These are phyloP conservation scores for Sialia sialis DNA, from an alignment of 2,113 vertebrate genomes.

Conservation along the genomic window DNA sequence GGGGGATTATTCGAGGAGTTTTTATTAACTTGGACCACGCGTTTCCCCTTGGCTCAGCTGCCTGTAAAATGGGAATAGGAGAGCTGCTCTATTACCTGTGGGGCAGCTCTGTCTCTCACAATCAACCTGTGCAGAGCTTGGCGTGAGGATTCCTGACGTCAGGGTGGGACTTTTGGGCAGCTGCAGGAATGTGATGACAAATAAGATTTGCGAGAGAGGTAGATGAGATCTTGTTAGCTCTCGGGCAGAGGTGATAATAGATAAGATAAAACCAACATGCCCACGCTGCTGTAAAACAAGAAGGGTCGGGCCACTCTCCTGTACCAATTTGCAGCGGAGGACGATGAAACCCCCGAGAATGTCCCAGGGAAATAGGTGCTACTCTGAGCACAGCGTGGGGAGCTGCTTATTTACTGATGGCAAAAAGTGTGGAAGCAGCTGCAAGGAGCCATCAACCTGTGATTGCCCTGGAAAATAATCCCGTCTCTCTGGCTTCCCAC, in stretches of 20 bases:
- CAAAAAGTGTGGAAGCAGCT: slow-evolving; percentile 50
- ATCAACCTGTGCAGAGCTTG: neutral
- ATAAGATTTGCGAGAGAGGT: neutral
- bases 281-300: neutral
- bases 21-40: neutral
- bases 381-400: neutral
- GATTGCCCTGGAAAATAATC: slow-evolving; percentile 67
- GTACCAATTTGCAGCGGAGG: slow-evolving; percentile 29
- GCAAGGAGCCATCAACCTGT: slow-evolving; percentile 45
- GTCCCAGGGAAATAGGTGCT: neutral
- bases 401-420: slow-evolving; percentile 23
- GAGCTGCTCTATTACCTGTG: neutral
- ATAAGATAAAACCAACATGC: slow-evolving; percentile 33
- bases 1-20: neutral
- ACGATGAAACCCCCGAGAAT: neutral
- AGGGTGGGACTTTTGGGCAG: neutral
- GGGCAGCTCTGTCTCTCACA: neutral
- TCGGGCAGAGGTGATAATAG: slow-evolving; percentile 17
- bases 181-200: neutral
- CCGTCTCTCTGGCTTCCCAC: neutral
- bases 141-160: neutral
- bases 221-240: slow-evolving; percentile 8
- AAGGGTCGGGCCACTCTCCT: neutral
- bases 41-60: neutral
- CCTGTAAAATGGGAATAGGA: neutral